A percentile compares a stretch with the other conserved stretches of the same genome.
Evolutionary conservation across 2,113 vertebrate genomes (phyloP).

Genomic region (Cochlearius cochlearius): DNA sequence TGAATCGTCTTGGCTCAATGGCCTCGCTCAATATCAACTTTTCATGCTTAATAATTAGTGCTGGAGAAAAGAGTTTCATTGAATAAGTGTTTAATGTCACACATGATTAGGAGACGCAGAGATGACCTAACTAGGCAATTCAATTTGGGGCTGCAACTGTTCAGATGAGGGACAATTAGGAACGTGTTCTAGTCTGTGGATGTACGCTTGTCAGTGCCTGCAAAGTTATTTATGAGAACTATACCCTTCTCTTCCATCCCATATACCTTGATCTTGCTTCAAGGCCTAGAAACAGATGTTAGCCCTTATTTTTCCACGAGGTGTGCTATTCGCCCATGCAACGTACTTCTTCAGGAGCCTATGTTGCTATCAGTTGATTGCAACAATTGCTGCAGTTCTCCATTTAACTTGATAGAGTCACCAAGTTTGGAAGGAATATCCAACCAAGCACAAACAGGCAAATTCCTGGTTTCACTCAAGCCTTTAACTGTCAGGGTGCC

Average conservation of each 20-base stretch:
- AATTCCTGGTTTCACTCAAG: not conserved
- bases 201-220: not conserved
- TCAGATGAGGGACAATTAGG: not conserved
- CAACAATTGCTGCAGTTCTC: not conserved
- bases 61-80: constrained; percentile 26
- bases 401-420: not conserved
- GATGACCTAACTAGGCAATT: constrained; percentile 25
- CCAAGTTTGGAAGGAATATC: not conserved
- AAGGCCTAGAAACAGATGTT: not conserved
- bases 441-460: not conserved
- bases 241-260: not conserved
- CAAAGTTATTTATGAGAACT: not conserved
- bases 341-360: not conserved
- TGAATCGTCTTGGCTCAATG: constrained; percentile 47
- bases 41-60: constrained; percentile 54
- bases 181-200: not conserved
- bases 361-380: not conserved
- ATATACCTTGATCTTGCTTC: not conserved
- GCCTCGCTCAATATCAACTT: constrained; percentile 54
- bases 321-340: not conserved
- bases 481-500: not conserved
- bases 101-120: constrained; percentile 40
- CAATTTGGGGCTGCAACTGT: not conserved
- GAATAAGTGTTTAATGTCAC: constrained; percentile 60
- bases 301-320: not conserved